Percentiles rank a stretch among this genome's conserved stretches.
Evolutionary conservation across 2,113 vertebrate genomes (phyloP).

Genomic region (Cyprinodon variegatus): DNA sequence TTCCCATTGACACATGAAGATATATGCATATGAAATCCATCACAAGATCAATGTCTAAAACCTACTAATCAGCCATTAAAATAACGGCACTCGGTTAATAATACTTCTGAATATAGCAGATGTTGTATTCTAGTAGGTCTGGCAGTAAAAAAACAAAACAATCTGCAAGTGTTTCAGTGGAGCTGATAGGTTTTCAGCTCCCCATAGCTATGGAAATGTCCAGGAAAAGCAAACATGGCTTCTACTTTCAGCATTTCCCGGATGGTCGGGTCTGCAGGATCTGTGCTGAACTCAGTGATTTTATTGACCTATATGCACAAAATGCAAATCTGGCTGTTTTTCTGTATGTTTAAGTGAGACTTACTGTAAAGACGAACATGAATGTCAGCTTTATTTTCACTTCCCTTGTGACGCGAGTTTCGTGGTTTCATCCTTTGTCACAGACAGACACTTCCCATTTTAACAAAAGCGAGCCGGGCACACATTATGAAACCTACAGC

Average conservation of each 20-base stretch:
- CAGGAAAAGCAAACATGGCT: neutral
- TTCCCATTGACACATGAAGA: neutral
- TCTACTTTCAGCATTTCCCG: neutral
- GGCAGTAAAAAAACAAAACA: neutral
- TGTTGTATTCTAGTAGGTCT: too few relatives aligned
- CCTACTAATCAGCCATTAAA: neutral
- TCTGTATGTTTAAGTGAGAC: neutral
- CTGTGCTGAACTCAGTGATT: neutral
- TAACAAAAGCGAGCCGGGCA: neutral
- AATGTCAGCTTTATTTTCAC: constrained; percentile 51
- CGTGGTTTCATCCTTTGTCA: constrained; percentile 10
- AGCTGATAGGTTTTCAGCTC: too few relatives aligned
- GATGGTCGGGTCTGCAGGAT: neutral
- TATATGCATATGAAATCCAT: neutral
- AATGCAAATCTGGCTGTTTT: neutral
- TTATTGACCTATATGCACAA: too few relatives aligned
- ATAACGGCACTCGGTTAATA: neutral
- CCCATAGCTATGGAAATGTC: too few relatives aligned
- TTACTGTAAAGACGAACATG: constrained; percentile 22
- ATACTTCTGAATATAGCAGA: neutral
- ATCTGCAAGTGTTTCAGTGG: too few relatives aligned
- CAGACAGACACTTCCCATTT: constrained; percentile 43
- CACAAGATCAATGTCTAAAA: neutral
- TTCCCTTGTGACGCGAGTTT: constrained; percentile 35
- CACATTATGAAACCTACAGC: neutral